Conservation (phyloP, 2,797 vertebrate genomes). For the Acropternis orthonyx region DNA sequence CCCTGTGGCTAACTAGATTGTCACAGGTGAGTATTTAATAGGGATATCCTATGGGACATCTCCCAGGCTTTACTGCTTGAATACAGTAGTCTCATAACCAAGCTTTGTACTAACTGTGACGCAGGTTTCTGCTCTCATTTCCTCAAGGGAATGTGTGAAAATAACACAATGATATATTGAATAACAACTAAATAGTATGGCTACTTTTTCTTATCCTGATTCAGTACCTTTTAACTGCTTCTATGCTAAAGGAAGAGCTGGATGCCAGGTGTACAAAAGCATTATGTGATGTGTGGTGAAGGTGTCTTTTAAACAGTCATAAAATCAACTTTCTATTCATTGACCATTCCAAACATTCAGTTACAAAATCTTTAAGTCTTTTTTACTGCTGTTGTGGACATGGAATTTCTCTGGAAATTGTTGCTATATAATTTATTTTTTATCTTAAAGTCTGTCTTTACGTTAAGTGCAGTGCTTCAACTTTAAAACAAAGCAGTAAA, state of each 20-base stretch:
- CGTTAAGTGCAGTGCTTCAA: background rate
- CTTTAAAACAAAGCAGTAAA: background rate
- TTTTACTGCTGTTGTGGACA: background rate
- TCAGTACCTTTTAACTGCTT: conserved; percentile 12
- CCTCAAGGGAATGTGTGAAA: conserved; percentile 24
- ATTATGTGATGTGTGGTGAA: background rate
- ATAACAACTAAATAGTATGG: background rate
- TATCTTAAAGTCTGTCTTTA: background rate
- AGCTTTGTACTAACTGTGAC: background rate
- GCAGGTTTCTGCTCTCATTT: conserved; percentile 14
- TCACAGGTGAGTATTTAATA: conserved; percentile 7
- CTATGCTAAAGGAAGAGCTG: background rate
- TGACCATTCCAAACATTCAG: background rate
- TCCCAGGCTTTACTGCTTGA: background rate
- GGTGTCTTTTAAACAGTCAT: conserved; percentile 16
- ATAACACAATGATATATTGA: conserved; percentile 2
- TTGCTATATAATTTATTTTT: conserved; percentile 7
- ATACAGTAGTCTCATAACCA: background rate
- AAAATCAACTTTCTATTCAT: background rate
- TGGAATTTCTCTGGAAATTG: background rate
- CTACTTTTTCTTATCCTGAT: background rate
- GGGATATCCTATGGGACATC: conserved; percentile 4
- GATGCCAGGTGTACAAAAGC: background rate
- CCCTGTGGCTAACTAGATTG: conserved; percentile 37
- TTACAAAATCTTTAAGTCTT: background rate